Base-by-base conservation (phyloP, 2,888 invertebrate species). In the Linnaemya vulpina region DNA sequence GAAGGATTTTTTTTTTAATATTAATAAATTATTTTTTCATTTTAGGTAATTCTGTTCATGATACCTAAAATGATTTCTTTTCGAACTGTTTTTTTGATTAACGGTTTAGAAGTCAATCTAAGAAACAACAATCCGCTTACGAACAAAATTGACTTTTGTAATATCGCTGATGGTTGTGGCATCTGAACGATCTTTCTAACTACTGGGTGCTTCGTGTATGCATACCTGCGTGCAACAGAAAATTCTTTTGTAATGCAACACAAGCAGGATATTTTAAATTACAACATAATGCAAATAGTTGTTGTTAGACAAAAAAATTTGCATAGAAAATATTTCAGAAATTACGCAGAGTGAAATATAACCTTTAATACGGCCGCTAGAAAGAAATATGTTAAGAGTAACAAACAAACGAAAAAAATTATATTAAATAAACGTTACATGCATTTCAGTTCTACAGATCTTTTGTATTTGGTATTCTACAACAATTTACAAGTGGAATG, bases 251-350 rank as follows among this genome's bases (percentile, higher is more conserved):
- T 30, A 10, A 35, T 71, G 20, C 20, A 71, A 40, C 58, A 58
- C 35, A 60, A 82, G 38, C 76, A 81, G 84, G 74, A 85, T 82
- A 82, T 78, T 82, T 68, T 67, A 82, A 85, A 82, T 85, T 82
- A 82, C 85, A 82, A 82, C 82, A 82, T 82, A 82, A 85, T 85
- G 58, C 70, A 63, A 84, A 84, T 30, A 65, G 46, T 82, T 71
- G 68, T 74, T 82, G 75, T 71, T 70, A 71, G 63, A 46, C 11
- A 67, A 82, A 30, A 77, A 60, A 82, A 79, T 85, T 85, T 85
- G 75, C 85, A 85, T 82, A 78, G 53, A 76, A 78, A 78, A 75
- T 75, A 20, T 74, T 49, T 62, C 7, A 38, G 63, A 63, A 74
- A 65, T 82, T 70, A 71, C 53, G 68, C 63, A 7, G 22, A 81